phyloP scores from a whole-genome alignment of 1,140 invertebrate species.

The Choristoneura fumiferana region DNA sequence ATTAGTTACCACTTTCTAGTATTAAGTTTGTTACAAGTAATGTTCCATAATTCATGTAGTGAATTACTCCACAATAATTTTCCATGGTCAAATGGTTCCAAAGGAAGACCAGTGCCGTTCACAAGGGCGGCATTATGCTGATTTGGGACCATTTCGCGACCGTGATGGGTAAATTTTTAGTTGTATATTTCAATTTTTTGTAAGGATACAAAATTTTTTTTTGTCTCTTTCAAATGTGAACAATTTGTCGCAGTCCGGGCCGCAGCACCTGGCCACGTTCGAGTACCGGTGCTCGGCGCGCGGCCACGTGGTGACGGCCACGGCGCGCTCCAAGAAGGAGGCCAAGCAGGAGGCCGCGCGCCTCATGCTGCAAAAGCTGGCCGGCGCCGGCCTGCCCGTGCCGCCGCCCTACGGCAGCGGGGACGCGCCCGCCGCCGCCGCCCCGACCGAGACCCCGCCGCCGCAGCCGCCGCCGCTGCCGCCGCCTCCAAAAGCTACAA shows the following conservation, averaged over 20 bases:
- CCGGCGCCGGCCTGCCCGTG: slow-evolving; percentile 35
- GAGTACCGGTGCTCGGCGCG: slow-evolving; percentile 54
- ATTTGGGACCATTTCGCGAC: no score
- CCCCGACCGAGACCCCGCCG: slow-evolving; percentile 11
- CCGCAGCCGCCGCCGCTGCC: neutral
- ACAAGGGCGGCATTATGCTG: no score
- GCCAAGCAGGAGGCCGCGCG: slow-evolving; percentile 63
- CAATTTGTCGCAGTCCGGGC: slow-evolving; percentile 58
- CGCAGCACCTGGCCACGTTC: slow-evolving; percentile 54
- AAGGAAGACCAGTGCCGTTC: no score
- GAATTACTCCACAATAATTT: no score
- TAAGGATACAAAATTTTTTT: no score
- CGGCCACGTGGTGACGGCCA: slow-evolving; percentile 41
- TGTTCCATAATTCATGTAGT: no score
- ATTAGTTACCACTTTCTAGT: no score
- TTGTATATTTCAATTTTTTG: no score
- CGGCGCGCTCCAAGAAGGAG: slow-evolving; percentile 62
- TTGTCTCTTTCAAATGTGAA: no score
- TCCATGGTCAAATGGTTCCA: no score
- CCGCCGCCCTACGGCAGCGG: slow-evolving; percentile 38
- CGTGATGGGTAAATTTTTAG: no score
- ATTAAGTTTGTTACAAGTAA: no score
- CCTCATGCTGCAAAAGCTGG: slow-evolving; percentile 40
- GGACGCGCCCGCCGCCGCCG: slow-evolving; percentile 16
- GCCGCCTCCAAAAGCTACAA: slow-evolving; percentile 20